Evolutionary conservation across 2,888 invertebrate species (phyloP).

Genomic region (Aradus depressus): DNA sequence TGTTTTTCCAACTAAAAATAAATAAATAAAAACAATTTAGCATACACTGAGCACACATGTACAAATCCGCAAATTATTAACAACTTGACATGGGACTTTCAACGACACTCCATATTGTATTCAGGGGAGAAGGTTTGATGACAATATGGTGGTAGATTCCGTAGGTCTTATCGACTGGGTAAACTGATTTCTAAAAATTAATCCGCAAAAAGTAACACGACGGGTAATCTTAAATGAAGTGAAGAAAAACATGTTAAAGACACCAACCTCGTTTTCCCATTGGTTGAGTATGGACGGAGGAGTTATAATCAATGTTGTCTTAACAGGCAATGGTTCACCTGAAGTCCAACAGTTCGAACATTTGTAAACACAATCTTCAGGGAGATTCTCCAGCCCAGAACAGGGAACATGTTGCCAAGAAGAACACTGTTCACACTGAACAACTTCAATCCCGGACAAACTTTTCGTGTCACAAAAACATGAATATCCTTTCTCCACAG

Average conservation of each 20-base stretch:
- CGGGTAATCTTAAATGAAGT: not conserved
- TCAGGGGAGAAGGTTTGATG: too few species aligned
- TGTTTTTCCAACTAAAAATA: conserved; percentile 45
- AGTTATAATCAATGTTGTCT: conserved; percentile 59
- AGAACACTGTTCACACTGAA: conserved; percentile 47
- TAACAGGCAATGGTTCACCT: conserved; percentile 36
- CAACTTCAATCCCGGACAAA: conserved; percentile 32
- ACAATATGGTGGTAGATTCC: too few species aligned
- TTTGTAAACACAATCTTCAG: conserved; percentile 39
- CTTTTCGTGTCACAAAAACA: conserved; percentile 40
- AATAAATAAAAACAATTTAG: not conserved
- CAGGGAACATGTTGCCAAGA: conserved; percentile 53
- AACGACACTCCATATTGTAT: too few species aligned
- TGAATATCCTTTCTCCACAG: conserved; percentile 1
- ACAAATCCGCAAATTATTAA: too few species aligned
- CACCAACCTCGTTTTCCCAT: conserved; percentile 51
- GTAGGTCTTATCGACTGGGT: too few species aligned
- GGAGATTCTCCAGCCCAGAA: conserved; percentile 41
- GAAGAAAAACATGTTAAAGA: not conserved
- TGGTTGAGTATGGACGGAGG: conserved; percentile 55
- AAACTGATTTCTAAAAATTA: too few species aligned
- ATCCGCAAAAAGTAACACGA: conserved; percentile 3
- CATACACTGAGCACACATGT: too few species aligned
- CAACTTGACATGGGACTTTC: too few species aligned
- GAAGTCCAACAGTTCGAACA: conserved; percentile 56